Conservation (phyloP, 2,113 vertebrate genomes). For the Corythoichthys intestinalis region DNA sequence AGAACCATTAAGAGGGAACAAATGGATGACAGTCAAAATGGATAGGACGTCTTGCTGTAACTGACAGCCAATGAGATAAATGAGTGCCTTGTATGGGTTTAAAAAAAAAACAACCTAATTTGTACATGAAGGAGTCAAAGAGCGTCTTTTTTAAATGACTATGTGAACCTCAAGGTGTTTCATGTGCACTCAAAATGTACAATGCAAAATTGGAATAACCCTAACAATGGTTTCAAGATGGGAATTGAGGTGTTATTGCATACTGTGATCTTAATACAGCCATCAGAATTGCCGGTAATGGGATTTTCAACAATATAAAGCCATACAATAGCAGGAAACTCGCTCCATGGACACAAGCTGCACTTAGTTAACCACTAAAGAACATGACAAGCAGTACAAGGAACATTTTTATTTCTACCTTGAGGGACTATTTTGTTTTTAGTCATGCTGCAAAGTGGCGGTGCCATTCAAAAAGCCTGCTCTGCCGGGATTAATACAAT, state of each 20-base stretch:
- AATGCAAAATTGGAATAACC: conserved; percentile 3
- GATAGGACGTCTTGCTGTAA: no score
- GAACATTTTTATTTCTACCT: background rate
- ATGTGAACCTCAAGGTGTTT: no score
- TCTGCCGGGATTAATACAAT: background rate
- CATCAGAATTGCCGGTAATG: conserved; percentile 12
- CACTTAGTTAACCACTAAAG: background rate
- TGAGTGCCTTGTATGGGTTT: no score
- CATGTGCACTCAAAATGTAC: no score
- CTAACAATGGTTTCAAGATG: conserved; percentile 1
- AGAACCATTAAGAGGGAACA: no score
- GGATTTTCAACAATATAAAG: conserved; percentile 4
- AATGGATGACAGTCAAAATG: no score
- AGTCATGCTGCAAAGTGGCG: background rate
- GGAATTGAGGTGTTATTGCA: conserved; percentile 9
- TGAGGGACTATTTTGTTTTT: background rate
- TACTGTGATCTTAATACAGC: conserved; percentile 1
- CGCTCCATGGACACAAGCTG: conserved; percentile 6
- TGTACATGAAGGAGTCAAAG: no score
- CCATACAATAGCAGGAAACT: conserved; percentile 45
- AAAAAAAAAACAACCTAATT: no score
- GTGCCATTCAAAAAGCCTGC: background rate
- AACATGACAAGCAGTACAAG: background rate
- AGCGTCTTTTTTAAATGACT: no score
- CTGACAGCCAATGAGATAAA: no score